Base-by-base conservation (phyloP, 2,113 vertebrate species). In the Toxotes jaculatrix region DNA sequence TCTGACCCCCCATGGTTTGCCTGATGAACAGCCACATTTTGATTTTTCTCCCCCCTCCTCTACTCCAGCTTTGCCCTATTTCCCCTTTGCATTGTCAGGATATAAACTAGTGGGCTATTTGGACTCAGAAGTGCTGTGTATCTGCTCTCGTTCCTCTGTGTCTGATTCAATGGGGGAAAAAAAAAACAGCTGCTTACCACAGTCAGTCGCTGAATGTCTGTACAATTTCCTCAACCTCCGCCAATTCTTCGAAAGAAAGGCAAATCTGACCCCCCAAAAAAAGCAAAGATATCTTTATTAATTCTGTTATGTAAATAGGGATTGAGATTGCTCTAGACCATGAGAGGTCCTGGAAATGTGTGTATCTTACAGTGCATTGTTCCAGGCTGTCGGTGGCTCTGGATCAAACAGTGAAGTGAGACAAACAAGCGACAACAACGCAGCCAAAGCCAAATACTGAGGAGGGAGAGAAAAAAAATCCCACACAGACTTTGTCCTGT, bases 351-450 rank as follows among this genome's bases (percentile, higher is more conserved):
- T 82, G 85, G 45, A 65, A 70, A 77, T 82, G 67, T 82, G 79
- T 81, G 83, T 38, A 23, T 78, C 60, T 27, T 71, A 75, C 71
- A 68, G 63, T 55, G 89, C 90, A 93, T 93, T 93, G 91, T 93
- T 94, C 74, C 86, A 90, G 85, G 77, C 75, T 84, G 91, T 82
- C 74, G 60, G 36, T 51, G 68, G 80, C 62, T 82, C 65, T 70
- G 85, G 82, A 84, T 89, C 69, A 90, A 85, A 90, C 80, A 74
- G 70, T 77, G 67, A 90, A 88, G 88, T 87, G 87, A 94, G 88
- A 91, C 88, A 91, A 93, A 92, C 91, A 92, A 91, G 84, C 75
- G 67, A 89, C 87, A 90, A 85, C 87, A 88, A 84, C 67, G n/a
- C 74, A 67, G 60, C 64, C 42, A 4, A 75, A 77, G 77, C 87